Evolutionary conservation across 64 coral and sea anemone genomes (phyloP).

Genomic region (Stichodactyla mertensii): DNA sequence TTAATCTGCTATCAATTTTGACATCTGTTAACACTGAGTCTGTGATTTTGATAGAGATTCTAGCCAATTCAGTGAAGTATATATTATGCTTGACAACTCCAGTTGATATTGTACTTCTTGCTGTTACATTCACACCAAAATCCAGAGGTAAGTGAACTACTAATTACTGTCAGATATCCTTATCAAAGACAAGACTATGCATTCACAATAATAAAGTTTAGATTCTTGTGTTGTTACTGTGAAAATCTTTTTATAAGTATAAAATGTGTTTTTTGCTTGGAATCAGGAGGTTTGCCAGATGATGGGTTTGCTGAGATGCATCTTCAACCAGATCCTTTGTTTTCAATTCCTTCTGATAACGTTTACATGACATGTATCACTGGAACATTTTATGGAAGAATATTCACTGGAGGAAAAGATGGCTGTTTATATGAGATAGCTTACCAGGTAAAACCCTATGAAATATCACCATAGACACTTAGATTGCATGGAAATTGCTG

Average conservation of each 20-base stretch:
- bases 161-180: neutral
- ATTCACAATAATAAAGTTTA: too few relatives aligned
- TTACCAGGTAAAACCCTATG: slow-evolving; percentile 74
- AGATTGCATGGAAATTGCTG: too few relatives aligned
- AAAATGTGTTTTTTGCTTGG: neutral
- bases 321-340: slow-evolving; percentile 92
- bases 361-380: slow-evolving; percentile 78
- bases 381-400: slow-evolving; percentile 65
- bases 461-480: neutral
- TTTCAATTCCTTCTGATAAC: slow-evolving; percentile 88
- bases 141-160: slow-evolving; percentile 44
- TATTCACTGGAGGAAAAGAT: slow-evolving; percentile 92
- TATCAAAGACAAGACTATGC: too few relatives aligned
- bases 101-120: slow-evolving; percentile 87
- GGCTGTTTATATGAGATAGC: slow-evolving; percentile 90
- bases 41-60: slow-evolving; percentile 40
- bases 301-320: slow-evolving; percentile 93
- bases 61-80: slow-evolving; percentile 79
- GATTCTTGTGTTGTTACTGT: too few relatives aligned
- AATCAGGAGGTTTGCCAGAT: slow-evolving; percentile 30
- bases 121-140: slow-evolving; percentile 81
- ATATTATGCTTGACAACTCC: slow-evolving; percentile 93
- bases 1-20: neutral
- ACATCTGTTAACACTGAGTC: neutral
- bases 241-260: neutral